phyloP scores from a whole-genome alignment of 1,140 invertebrate species.

The Augochlora pura region DNA sequence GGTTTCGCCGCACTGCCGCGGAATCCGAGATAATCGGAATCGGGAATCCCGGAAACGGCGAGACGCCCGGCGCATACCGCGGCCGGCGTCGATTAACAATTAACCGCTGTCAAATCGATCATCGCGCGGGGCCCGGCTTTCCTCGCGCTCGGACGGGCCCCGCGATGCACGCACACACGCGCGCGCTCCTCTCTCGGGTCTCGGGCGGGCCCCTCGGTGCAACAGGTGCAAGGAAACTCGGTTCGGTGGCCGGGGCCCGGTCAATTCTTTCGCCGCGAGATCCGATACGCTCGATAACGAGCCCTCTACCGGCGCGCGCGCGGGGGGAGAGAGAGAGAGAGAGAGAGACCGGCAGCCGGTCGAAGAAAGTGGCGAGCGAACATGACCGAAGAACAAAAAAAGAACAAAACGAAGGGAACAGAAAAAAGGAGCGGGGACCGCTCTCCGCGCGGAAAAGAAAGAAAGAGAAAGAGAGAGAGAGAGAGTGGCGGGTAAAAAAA shows the following conservation, averaged over 20 bases:
- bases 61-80: neutral
- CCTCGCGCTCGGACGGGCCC: neutral
- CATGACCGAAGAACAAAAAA: conserved; percentile 22
- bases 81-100: neutral
- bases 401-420: neutral
- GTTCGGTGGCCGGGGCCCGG: conserved; percentile 10
- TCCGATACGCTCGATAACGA: conserved; percentile 43
- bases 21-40: neutral
- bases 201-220: too few relatives aligned
- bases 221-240: conserved; percentile 33
- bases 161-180: too few relatives aligned
- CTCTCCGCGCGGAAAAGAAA: neutral
- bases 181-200: too few relatives aligned
- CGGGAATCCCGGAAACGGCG: neutral
- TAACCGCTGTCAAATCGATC: conserved; percentile 1
- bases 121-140: neutral
- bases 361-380: conserved; percentile 34
- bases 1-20: too few relatives aligned
- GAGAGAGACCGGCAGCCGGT: neutral
- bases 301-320: neutral
- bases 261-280: conserved; percentile 41
- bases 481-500: neutral
- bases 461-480: conserved; percentile 2
- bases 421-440: neutral
- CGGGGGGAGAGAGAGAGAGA: too few relatives aligned